Percentiles rank a stretch among this genome's conserved stretches.
Conservation (phyloP, 2,888 invertebrate genomes). For the Melinopterus prodromus region DNA sequence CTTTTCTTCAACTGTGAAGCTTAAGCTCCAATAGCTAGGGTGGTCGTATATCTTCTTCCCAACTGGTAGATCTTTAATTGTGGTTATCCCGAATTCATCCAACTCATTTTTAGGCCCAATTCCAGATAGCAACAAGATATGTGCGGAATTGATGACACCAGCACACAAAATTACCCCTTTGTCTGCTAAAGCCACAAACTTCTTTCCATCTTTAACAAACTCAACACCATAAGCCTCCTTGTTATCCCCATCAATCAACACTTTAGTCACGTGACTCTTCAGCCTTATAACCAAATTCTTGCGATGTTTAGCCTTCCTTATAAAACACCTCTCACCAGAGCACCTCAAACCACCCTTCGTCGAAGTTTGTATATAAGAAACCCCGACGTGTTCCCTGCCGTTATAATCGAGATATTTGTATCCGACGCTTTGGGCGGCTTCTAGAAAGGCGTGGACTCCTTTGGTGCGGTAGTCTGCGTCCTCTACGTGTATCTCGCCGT, state of each 20-base stretch:
- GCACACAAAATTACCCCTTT: constrained; percentile 65
- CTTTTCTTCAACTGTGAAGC: constrained; percentile 63
- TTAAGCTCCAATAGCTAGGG: constrained; percentile 52
- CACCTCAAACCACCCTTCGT: constrained; percentile 61
- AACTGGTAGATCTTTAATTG: constrained; percentile 56
- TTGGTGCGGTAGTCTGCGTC: constrained; percentile 58
- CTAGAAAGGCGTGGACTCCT: constrained; percentile 63
- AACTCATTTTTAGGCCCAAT: constrained; percentile 55
- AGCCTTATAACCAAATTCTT: constrained; percentile 71
- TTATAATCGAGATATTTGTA: constrained; percentile 69
- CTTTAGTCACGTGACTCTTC: constrained; percentile 66
- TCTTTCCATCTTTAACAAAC: constrained; percentile 47
- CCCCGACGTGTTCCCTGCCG: constrained; percentile 64
- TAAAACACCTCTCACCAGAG: constrained; percentile 36
- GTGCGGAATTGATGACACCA: constrained; percentile 65
- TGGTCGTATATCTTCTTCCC: constrained; percentile 58
- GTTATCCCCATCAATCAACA: constrained; percentile 66
- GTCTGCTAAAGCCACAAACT: constrained; percentile 54
- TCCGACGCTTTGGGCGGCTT: constrained; percentile 68
- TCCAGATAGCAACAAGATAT: constrained; percentile 59
- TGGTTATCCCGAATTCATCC: constrained; percentile 45
- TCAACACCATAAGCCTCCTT: constrained; percentile 66
- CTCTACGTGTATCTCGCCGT: constrained; percentile 58
- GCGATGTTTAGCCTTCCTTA: constrained; percentile 59
- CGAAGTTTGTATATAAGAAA: constrained; percentile 64